Base-by-base conservation (phyloP, 2,888 invertebrate genomes). In the Brachynemurus nebulosus region DNA sequence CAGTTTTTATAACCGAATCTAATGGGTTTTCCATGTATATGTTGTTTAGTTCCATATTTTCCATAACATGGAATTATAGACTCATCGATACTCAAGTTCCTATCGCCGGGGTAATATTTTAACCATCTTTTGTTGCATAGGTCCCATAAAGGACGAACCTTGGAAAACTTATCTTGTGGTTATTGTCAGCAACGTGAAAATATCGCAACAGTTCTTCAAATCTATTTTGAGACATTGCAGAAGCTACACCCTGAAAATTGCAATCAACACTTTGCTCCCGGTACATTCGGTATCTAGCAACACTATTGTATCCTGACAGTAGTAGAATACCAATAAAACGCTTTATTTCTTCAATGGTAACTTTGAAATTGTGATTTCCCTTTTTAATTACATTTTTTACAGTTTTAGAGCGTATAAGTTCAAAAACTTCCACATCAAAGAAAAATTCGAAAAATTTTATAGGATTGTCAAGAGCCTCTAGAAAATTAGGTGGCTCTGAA, bases 271-370 rank as follows among this genome's bases (percentile, higher is more conserved):
- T 8, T 4, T 37, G 5, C 7, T 37, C 37, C 37, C 37, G 18
- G 17, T 37, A 37, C 37, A 37, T 17, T 37, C 37, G 9, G 5
- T n/a, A 8, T 14, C 18, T 5, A 8, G 18, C 4, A 16, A 18
- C 6, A 5, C 18, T 14, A 7, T 5, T 8, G n/a, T 37, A 37
- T 9, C 37, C 37, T 8, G 7, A 8, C 6, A 37, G 6, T n/a
- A 34, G 12, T n/a, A 34, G 12, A 7, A 34, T 14, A 7, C 34
- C 34, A 6, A 34, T 12, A 12, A 34, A 34, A 14, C 34, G 12
- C n/a, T 34, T 34, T 12, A 34, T 17, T 34, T 34, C 33, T 42
- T 18, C 42, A 11, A 21, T n/a, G n/a, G n/a, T n/a, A n/a, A n/a
- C n/a, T n/a, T n/a, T n/a, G n/a, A n/a, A n/a, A n/a, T n/a, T n/a